Evolutionary conservation across 2,888 invertebrate species (phyloP).

Genomic region (Drosophila tanythrix): DNA sequence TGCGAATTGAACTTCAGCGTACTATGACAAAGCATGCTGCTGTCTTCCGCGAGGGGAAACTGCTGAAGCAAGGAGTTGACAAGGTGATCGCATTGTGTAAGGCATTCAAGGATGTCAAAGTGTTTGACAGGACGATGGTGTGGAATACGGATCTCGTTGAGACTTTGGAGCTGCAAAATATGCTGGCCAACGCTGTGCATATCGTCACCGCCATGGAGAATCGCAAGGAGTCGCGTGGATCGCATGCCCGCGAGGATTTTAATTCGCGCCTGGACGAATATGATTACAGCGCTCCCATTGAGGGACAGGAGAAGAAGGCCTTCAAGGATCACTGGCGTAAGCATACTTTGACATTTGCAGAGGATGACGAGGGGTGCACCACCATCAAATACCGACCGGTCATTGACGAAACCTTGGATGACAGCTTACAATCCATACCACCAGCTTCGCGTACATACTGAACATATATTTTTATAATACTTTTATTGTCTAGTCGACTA

Average conservation of each 20-base stretch:
- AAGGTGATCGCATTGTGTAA: slow-evolving; percentile 91
- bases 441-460: slow-evolving; percentile 96
- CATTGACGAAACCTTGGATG: slow-evolving; percentile 95
- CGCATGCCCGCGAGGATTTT: slow-evolving; percentile 98
- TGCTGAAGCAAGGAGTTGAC: slow-evolving; percentile 91
- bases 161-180: slow-evolving; percentile 97
- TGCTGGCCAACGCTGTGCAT: slow-evolving; percentile 95
- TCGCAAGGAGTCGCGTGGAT: slow-evolving; percentile 97
- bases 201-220: slow-evolving; percentile 96
- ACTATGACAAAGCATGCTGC: slow-evolving; percentile 98
- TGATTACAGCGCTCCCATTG: slow-evolving; percentile 94
- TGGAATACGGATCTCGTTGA: slow-evolving; percentile 99
- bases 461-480: neutral
- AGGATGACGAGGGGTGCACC: slow-evolving; percentile 91
- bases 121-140: slow-evolving; percentile 91
- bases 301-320: slow-evolving; percentile 91
- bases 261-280: slow-evolving; percentile 94
- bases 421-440: slow-evolving; percentile 93
- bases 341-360: slow-evolving; percentile 93
- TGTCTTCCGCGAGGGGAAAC: slow-evolving; percentile 95
- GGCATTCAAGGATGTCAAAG: slow-evolving; percentile 91
- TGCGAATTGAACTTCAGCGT: slow-evolving; percentile 96
- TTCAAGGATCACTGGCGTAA: slow-evolving; percentile 98
- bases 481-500: neutral
- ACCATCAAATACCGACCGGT: slow-evolving; percentile 94